Base-by-base conservation (phyloP, 2,797 vertebrate genomes). In the Phataginus tricuspis region DNA sequence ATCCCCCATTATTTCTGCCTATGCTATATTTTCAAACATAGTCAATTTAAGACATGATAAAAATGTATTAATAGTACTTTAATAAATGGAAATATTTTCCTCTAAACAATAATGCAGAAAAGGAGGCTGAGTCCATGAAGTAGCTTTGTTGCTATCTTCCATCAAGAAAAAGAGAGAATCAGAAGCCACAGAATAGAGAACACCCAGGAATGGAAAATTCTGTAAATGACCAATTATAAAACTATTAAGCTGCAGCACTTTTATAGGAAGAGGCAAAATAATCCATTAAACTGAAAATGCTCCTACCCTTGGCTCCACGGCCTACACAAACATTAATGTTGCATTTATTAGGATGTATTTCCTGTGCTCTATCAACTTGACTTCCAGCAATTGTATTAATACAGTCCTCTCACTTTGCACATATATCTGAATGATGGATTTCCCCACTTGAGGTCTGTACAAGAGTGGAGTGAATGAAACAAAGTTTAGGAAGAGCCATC, bases 181-280 rank as follows among this genome's bases (percentile, higher is more conserved):
- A 34, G 66, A 86, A 85, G 84, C 66, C 18, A 0, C 14, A 7
- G 39, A 87, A 85, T 4, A 29, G 27, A 82, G 87, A 89, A 18
- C 27, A 75, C 53, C 11, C 95, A 92, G 84, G 97, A 86, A 95
- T 53, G 57, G 71, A 96, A 77, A 84, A 85, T 82, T 86, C 80
- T 90, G 72, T 34, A 97, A 94, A 95, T 92, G 96, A 95, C 72
- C 95, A 98, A 97, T 97, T 98, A 97, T 79, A 88, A 97, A 97
- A 90, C 93, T 83, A 97, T 97, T 96, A 97, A 92, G 86, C 80
- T 37, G 68, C 29, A 95, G 77, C 72, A 96, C 93, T 97, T 92
- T 95, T 39, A 95, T 39, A 96, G 92, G 74, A 93, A 96, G 87
- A 97, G 68, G 82, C 74, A 94, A 95, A 98, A 95, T 95, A 88